Percentiles rank a stretch among this genome's conserved stretches.
Conservation (phyloP, 2,888 invertebrate genomes). For the Drepana falcataria region DNA sequence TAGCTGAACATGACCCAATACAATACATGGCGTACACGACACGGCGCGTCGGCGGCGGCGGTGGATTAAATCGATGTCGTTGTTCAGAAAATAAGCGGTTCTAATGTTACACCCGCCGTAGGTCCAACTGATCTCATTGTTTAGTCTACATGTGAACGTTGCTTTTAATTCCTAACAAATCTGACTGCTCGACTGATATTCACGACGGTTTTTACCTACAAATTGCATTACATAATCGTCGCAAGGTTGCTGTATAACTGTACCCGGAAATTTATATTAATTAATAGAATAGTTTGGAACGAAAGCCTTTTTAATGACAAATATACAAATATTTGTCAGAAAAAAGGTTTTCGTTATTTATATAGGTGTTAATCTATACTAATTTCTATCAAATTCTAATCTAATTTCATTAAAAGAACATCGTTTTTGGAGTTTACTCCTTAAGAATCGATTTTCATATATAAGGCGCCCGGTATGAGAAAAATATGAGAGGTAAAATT, state of each 20-base stretch:
- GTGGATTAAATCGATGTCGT: constrained; percentile 45
- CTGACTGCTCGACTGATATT: constrained; percentile 38
- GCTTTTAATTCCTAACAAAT: constrained; percentile 54
- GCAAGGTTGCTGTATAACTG: background rate
- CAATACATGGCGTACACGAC: background rate
- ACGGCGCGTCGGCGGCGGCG: constrained; percentile 8
- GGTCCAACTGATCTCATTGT: constrained; percentile 72
- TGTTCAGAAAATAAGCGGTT: constrained; percentile 37
- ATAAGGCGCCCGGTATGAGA: no score
- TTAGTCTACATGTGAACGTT: constrained; percentile 63
- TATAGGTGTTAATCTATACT: no score
- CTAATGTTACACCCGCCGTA: constrained; percentile 36
- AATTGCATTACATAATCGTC: constrained; percentile 20
- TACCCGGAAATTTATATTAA: no score
- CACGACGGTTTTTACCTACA: constrained; percentile 32
- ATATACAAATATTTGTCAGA: no score
- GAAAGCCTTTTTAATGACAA: no score
- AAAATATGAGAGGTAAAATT: no score
- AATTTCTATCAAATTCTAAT: no score
- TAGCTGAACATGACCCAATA: constrained; percentile 5
- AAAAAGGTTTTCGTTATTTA: no score
- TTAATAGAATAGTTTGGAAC: no score
- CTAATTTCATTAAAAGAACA: no score
- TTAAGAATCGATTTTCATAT: no score
- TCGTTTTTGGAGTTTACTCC: no score